A percentile compares a stretch with the other conserved stretches of the same genome.
Evolutionary conservation across 1,140 invertebrate species (phyloP).

Genomic region (Procambarus virginalis): DNA sequence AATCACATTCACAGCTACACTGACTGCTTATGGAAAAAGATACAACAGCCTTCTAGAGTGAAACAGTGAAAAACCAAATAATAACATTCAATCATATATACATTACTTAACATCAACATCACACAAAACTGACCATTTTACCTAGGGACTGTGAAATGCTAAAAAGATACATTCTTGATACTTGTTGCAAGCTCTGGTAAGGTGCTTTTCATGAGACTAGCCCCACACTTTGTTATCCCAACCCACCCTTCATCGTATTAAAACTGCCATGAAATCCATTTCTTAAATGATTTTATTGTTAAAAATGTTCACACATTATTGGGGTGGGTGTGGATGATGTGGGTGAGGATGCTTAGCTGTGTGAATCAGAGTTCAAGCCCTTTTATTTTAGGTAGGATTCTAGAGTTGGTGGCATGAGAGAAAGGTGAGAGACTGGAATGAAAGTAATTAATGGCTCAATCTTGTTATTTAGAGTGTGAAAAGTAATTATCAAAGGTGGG

Average conservation of each 20-base stretch:
- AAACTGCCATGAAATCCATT: background rate
- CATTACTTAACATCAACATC: constrained; percentile 65
- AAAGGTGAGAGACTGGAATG: background rate
- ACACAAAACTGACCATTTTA: constrained; percentile 65
- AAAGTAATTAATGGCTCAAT: background rate
- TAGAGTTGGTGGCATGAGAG: background rate
- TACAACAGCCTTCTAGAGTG: constrained; percentile 60
- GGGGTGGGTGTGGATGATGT: background rate
- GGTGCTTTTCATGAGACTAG: constrained; percentile 35
- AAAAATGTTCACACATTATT: background rate
- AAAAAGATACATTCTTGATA: constrained; percentile 33
- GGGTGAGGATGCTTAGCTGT: background rate
- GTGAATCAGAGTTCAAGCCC: background rate
- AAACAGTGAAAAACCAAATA: constrained; percentile 63
- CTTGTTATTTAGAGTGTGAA: no score
- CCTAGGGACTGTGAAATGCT: constrained; percentile 63
- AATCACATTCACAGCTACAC: constrained; percentile 66
- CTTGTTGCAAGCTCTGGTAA: constrained; percentile 16
- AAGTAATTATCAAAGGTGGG: no score
- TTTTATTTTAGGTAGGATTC: background rate
- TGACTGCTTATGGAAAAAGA: constrained; percentile 64
- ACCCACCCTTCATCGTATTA: constrained; percentile 4
- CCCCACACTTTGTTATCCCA: constrained; percentile 20
- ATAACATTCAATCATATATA: constrained; percentile 65
- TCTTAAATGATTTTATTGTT: background rate